Evolutionary conservation across 2,797 vertebrate genomes (phyloP), one percentile per base, ranked within the genome.

Genomic region (Microcaecilia unicolor): DNA sequence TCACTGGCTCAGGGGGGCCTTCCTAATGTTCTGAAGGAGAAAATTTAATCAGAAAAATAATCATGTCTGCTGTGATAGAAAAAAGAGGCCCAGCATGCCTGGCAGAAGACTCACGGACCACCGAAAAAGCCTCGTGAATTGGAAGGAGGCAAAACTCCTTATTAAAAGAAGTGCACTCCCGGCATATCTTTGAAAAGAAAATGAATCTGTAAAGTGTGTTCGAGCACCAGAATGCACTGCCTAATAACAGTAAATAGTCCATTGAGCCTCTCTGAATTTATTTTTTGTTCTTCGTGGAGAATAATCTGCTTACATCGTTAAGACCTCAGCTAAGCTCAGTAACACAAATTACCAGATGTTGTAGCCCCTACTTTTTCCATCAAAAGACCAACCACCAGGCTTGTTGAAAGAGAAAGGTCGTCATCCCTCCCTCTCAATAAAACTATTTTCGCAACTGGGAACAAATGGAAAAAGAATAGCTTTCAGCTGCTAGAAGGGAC

Each of bases 251-350:
- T 83, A 82, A 81, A 83, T 77, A 82, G 75, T 80, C 77, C 74
- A 80, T 69, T 76, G 77, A 78, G 76, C 79, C 70, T 80, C 76
- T 78, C 62, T 72, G 77, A 78, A 81, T 84, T 78, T 78, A 72
- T 76, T 76, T 81, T n/a, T n/a, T 80, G 65, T 80, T 79, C 79
- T 84, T 74, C 72, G 78, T 82, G 70, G 72, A 88, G 83, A 92
- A 87, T 92, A 91, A 93, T 92, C 87, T 92, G 87, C 90, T 92
- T 95, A 90, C 90, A 92, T 92, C 83, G 85, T 93, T 92, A 93
- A 77, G 67, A 77, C 76, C 74, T 78, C 55, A 82, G 84, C 83
- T 91, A 89, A 92, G 84, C 88, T 88, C 83, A 72, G 82, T 84
- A 85, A 92, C 91, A 92, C 86, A 91, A 93, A 94, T 93, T 89